Conservation (phyloP, 2,888 invertebrate species). For the Eristalis tenax region DNA sequence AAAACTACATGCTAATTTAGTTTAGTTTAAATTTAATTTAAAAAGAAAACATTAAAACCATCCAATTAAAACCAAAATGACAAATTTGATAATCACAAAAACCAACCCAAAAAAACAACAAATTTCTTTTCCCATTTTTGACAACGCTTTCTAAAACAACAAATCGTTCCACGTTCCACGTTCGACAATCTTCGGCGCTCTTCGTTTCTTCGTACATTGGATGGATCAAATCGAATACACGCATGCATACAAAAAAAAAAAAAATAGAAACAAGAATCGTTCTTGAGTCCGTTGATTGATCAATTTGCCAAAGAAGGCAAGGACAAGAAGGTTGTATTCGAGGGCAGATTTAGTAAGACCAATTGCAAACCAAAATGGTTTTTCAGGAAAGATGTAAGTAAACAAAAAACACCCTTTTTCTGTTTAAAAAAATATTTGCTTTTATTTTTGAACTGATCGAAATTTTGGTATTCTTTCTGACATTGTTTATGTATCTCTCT, state of each 20-base stretch:
- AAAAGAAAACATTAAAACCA: not conserved
- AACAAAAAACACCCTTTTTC: not conserved
- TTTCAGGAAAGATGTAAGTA: slow-evolving; percentile 94
- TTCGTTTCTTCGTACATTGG: not conserved
- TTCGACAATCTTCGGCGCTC: not conserved
- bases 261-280: slow-evolving; percentile 94
- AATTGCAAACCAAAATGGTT: slow-evolving; percentile 96
- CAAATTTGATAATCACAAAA: slow-evolving; percentile 27
- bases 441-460: not conserved
- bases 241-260: slow-evolving; percentile 27
- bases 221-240: not conserved
- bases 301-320: slow-evolving; percentile 97
- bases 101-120: slow-evolving; percentile 54
- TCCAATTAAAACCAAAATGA: slow-evolving; percentile 48
- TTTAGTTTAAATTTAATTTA: not conserved
- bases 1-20: not conserved
- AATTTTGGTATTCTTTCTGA: not conserved
- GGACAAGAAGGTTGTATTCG: slow-evolving; percentile 96
- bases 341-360: slow-evolving; percentile 97
- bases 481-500: not conserved
- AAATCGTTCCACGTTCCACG: slow-evolving; percentile 46
- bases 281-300: slow-evolving; percentile 96
- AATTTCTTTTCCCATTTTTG: slow-evolving; percentile 81
- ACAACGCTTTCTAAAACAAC: slow-evolving; percentile 77
- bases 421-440: not conserved